Conservation (phyloP, 2,888 invertebrate genomes). For the Cerastoderma edule region DNA sequence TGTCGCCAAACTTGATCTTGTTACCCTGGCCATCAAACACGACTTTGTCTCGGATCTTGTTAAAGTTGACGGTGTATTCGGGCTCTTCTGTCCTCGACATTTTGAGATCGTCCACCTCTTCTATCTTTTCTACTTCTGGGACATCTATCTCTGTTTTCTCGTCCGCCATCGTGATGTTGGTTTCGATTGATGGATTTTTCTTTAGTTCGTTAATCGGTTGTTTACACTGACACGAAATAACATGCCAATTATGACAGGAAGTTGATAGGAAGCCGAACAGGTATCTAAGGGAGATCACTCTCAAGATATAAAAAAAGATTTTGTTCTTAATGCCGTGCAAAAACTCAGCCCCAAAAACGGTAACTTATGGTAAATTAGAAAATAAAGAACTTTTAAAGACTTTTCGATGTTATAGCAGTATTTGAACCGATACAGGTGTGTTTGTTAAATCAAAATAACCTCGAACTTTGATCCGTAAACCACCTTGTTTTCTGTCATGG, state of each 20-base stretch:
- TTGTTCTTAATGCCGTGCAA: too few relatives aligned
- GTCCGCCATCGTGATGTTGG: not conserved
- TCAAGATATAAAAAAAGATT: too few relatives aligned
- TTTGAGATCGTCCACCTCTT: conserved; percentile 59
- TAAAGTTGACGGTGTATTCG: conserved; percentile 70
- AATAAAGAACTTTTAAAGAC: too few relatives aligned
- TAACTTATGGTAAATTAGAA: too few relatives aligned
- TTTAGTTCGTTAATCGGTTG: not conserved
- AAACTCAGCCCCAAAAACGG: too few relatives aligned
- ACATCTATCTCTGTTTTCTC: conserved; percentile 42
- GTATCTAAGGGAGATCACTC: conserved; percentile 3
- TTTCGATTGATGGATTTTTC: not conserved
- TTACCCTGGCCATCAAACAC: conserved; percentile 76
- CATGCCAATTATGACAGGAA: conserved; percentile 14
- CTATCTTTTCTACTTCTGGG: conserved; percentile 42
- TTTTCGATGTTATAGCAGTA: too few relatives aligned
- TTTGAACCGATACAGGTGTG: too few relatives aligned
- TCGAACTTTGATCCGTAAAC: too few relatives aligned
- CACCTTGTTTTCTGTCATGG: too few relatives aligned
- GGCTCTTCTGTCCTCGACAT: conserved; percentile 74
- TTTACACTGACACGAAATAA: conserved; percentile 17
- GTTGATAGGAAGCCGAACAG: too few relatives aligned
- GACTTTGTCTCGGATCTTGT: conserved; percentile 62
- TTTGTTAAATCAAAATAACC: too few relatives aligned
- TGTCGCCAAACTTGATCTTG: conserved; percentile 75